A percentile compares a stretch with the other conserved stretches of the same genome.
Conservation (phyloP, 2,888 invertebrate species). For the Orchestes rusci region DNA sequence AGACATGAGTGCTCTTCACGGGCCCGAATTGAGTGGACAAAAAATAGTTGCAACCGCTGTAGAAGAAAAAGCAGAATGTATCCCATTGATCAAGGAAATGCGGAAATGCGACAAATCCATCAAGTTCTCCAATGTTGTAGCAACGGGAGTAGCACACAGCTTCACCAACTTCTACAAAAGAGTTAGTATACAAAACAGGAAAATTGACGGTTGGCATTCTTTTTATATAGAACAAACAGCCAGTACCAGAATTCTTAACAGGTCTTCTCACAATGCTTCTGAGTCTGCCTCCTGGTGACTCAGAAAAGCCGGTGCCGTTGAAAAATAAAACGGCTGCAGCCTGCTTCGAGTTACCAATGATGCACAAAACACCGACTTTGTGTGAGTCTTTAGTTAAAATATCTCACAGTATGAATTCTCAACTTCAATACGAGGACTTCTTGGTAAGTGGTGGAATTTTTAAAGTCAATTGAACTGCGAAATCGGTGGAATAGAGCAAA, state of each 20-base stretch:
- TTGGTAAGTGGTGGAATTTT: too few species aligned
- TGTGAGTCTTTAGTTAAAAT: too few species aligned
- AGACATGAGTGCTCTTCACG: conserved; percentile 1
- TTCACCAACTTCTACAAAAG: conserved; percentile 4
- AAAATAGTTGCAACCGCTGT: conserved; percentile 2
- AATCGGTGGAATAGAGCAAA: too few species aligned
- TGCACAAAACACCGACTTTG: neutral
- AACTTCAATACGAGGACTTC: too few species aligned
- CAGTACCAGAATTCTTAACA: neutral
- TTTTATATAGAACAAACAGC: neutral
- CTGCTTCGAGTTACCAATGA: neutral
- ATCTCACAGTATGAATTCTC: too few species aligned
- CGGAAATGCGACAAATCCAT: conserved; percentile 2
- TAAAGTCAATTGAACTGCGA: too few species aligned
- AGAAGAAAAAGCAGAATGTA: conserved; percentile 5
- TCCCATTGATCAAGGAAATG: conserved; percentile 3
- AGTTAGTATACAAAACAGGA: conserved; percentile 9
- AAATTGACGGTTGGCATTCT: neutral
- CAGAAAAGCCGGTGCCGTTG: neutral
- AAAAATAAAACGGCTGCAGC: neutral
- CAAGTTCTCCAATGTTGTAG: conserved; percentile 7
- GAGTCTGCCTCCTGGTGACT: neutral
- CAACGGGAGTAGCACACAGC: conserved; percentile 9
- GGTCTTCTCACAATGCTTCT: neutral
- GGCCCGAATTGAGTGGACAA: conserved; percentile 1